phyloP scores from a whole-genome alignment of 2,797 vertebrate genomes.

The Eulemur albifrons region DNA sequence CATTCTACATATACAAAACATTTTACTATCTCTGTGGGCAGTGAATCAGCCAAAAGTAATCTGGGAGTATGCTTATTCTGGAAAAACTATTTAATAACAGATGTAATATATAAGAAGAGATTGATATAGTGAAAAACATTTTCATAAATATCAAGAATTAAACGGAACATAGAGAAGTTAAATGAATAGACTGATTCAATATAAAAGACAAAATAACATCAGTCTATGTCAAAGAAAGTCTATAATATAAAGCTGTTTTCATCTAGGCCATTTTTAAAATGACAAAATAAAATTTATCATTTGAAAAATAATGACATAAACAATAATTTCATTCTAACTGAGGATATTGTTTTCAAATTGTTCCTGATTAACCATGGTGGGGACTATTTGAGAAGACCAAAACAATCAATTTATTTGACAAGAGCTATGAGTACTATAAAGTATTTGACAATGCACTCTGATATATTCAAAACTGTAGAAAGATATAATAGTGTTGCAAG shows the following conservation, averaged over 20 bases:
- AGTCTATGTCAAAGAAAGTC: neutral
- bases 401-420: conserved; percentile 54
- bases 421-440: neutral
- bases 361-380: conserved; percentile 23
- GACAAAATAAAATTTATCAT: conserved; percentile 45
- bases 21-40: neutral
- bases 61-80: neutral
- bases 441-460: neutral
- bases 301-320: conserved; percentile 50
- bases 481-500: neutral
- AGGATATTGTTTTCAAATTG: conserved; percentile 49
- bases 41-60: neutral
- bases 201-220: conserved; percentile 31
- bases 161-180: neutral
- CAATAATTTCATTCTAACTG: conserved; percentile 31
- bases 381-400: neutral
- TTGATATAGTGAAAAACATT: neutral
- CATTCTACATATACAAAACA: neutral
- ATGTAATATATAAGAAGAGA: neutral
- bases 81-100: neutral
- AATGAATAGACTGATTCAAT: conserved; percentile 17
- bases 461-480: neutral
- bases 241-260: conserved; percentile 35
- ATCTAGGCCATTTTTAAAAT: conserved; percentile 35
- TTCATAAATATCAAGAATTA: conserved; percentile 40